Conservation (phyloP, 2,888 invertebrate genomes). For the Neoitamus cyanurus region DNA sequence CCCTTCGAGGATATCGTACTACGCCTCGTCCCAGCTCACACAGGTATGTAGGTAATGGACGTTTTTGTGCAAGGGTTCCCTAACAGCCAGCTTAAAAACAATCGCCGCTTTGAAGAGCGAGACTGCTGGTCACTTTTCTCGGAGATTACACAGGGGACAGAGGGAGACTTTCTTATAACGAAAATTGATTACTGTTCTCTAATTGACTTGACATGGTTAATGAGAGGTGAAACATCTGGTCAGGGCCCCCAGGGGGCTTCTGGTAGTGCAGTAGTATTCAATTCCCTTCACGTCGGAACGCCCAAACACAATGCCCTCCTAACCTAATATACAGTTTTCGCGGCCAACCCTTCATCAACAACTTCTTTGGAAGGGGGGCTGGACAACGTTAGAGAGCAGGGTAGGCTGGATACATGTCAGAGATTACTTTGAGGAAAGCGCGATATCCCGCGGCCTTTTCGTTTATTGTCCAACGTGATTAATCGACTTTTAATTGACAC, state of each 20-base stretch:
- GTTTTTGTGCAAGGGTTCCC: not conserved
- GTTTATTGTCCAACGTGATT: not conserved
- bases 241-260: too few relatives aligned
- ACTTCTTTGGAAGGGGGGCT: not conserved
- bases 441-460: not conserved
- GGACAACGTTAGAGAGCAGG: not conserved
- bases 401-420: not conserved
- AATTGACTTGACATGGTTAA: not conserved
- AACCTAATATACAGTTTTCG: too few relatives aligned
- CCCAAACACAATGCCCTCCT: not conserved
- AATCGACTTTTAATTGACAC: not conserved
- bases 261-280: too few relatives aligned
- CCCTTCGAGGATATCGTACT: conserved; percentile 73
- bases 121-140: not conserved
- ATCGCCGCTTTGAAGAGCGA: not conserved
- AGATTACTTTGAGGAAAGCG: not conserved
- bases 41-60: conserved; percentile 68
- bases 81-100: not conserved
- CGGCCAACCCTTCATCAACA: not conserved
- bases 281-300: not conserved
- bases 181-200: not conserved
- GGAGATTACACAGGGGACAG: conserved; percentile 46
- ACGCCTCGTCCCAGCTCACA: conserved; percentile 78
- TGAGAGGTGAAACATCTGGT: too few relatives aligned
- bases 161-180: not conserved